These are phyloP conservation scores for Sesia apiformis DNA, from an alignment of 2,888 invertebrate genomes.

Conservation along the genomic window DNA sequence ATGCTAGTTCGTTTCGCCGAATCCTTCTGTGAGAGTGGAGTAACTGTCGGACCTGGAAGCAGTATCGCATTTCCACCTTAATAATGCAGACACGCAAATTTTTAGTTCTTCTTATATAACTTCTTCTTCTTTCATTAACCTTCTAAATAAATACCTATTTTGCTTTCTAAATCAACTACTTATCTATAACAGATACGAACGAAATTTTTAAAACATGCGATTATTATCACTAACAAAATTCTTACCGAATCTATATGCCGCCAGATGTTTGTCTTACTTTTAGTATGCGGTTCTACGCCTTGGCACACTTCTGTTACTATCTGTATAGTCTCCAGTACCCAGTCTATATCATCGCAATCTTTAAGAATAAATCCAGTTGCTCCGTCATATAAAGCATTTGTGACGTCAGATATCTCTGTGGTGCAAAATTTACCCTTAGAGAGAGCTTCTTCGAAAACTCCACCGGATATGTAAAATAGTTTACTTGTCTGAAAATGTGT, in stretches of 20 bases:
- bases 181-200: not conserved
- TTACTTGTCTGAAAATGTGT: constrained; percentile 37
- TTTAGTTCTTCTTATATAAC: too few relatives aligned
- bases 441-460: constrained; percentile 27
- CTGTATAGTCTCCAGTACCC: constrained; percentile 22
- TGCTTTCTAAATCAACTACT: too few relatives aligned
- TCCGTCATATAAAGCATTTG: constrained; percentile 45
- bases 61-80: too few relatives aligned
- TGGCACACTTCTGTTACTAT: constrained; percentile 36
- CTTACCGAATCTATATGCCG: constrained; percentile 30
- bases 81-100: too few relatives aligned
- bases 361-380: constrained; percentile 40
- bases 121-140: too few relatives aligned
- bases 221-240: not conserved
- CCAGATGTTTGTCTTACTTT: constrained; percentile 26
- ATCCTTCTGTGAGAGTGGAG: too few relatives aligned
- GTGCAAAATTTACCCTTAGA: constrained; percentile 16
- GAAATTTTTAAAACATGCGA: not conserved
- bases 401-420: constrained; percentile 36
- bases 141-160: too few relatives aligned
- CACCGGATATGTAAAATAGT: constrained; percentile 45
- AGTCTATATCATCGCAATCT: constrained; percentile 20
- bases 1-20: too few relatives aligned
- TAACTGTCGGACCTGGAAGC: too few relatives aligned
- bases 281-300: constrained; percentile 32